Evolutionary conservation across 2,888 invertebrate species (phyloP).

Genomic region (Hesperia comma): DNA sequence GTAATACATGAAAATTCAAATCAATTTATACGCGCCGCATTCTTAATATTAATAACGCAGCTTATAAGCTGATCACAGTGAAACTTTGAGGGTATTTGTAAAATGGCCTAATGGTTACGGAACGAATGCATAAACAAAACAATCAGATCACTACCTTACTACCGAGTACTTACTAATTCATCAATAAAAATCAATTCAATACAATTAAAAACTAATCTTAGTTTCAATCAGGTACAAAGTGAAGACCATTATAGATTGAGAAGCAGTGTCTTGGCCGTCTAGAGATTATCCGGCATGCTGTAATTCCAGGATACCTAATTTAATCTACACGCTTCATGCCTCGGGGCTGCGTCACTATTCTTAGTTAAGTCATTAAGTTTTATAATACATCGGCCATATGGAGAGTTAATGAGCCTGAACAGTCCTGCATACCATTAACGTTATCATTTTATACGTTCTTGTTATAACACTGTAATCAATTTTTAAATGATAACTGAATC

Average conservation of each 20-base stretch:
- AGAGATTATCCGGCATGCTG: conserved; percentile 26
- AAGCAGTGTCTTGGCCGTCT: conserved; percentile 6
- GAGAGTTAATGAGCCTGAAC: conserved; percentile 8
- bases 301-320: conserved; percentile 31
- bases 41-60: too few relatives aligned
- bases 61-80: too few relatives aligned
- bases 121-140: too few relatives aligned
- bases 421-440: not conserved
- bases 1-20: too few relatives aligned
- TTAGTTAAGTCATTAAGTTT: conserved; percentile 29
- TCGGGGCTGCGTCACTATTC: conserved; percentile 18
- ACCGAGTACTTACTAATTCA: too few relatives aligned
- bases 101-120: too few relatives aligned
- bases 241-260: conserved; percentile 13
- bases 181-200: too few relatives aligned
- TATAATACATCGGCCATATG: conserved; percentile 18
- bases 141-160: too few relatives aligned
- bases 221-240: too few relatives aligned
- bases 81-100: too few relatives aligned
- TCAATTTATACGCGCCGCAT: not conserved
- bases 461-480: not conserved
- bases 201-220: too few relatives aligned
- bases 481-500: not conserved
- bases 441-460: not conserved
- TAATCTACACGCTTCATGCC: conserved; percentile 29